phyloP scores from a whole-genome alignment of 1,140 invertebrate species.

The Trichonephila inaurata region DNA sequence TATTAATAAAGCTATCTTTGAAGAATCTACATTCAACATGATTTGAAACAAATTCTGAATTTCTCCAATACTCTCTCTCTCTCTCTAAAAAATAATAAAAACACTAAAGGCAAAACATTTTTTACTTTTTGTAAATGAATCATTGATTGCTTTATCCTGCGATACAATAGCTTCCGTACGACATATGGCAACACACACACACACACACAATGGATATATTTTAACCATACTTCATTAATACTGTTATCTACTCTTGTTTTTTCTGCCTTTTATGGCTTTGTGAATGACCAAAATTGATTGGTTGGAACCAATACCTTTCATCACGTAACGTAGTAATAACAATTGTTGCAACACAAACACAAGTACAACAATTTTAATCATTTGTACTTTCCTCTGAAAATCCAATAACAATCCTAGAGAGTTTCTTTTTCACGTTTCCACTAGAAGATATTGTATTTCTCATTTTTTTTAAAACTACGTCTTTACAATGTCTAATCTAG shows the following conservation, averaged over 20 bases:
- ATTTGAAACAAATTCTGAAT: too few species aligned
- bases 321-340: not conserved
- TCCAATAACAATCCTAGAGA: not conserved
- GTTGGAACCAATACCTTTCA: not conserved
- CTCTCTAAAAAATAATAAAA: too few species aligned
- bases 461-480: not conserved
- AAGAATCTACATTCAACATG: too few species aligned
- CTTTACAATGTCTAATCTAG: too few species aligned
- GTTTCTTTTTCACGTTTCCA: not conserved
- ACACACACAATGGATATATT: constrained; percentile 53
- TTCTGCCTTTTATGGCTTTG: not conserved
- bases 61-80: too few species aligned
- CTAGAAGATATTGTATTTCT: not conserved
- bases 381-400: not conserved
- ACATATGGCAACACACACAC: constrained; percentile 36
- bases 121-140: not conserved
- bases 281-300: constrained; percentile 25
- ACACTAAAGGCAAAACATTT: not conserved
- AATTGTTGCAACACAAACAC: not conserved
- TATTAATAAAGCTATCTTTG: too few species aligned
- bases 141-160: constrained; percentile 20
- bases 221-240: not conserved
- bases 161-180: constrained; percentile 34
- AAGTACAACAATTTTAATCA: not conserved
- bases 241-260: not conserved